phyloP scores from a whole-genome alignment of 2,113 vertebrate species.

The Osmerus mordax region DNA sequence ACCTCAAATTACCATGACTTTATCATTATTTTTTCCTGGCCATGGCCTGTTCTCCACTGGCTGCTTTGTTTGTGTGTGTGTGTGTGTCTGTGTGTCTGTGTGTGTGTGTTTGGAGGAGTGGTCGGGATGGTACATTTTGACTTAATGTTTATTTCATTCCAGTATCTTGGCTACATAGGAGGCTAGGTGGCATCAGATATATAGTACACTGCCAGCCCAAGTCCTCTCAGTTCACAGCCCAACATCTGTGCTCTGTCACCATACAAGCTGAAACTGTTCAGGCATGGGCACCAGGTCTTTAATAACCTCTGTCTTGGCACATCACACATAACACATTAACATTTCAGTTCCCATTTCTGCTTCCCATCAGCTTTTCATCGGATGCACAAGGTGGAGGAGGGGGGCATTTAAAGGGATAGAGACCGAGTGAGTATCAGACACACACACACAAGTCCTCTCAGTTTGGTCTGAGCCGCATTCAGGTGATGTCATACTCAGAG shows the following conservation, averaged over 20 bases:
- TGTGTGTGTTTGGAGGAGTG: slow-evolving; percentile 19
- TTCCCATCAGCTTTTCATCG: neutral
- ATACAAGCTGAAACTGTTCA: neutral
- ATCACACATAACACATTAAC: slow-evolving; percentile 5
- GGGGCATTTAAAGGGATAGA: neutral
- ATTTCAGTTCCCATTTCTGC: slow-evolving; percentile 17
- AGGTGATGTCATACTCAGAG: neutral
- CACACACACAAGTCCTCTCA: neutral
- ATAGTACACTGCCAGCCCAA: neutral
- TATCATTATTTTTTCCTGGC: too few species aligned
- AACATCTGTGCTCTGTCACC: neutral
- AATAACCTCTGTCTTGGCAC: slow-evolving; percentile 14
- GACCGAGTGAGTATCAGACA: neutral
- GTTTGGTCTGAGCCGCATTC: too few species aligned
- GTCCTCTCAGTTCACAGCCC: neutral
- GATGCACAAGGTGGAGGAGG: neutral
- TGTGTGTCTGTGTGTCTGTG: slow-evolving; percentile 6
- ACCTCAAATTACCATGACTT: neutral
- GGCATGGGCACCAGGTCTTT: slow-evolving; percentile 1
- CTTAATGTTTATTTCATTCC: too few species aligned
- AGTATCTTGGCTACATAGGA: too few species aligned
- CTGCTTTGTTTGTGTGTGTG: neutral
- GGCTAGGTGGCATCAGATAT: too few species aligned
- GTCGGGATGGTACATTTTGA: too few species aligned
- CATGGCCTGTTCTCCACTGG: neutral